phyloP scores from a whole-genome alignment of 2,797 vertebrate species.

The Morelia viridis region DNA sequence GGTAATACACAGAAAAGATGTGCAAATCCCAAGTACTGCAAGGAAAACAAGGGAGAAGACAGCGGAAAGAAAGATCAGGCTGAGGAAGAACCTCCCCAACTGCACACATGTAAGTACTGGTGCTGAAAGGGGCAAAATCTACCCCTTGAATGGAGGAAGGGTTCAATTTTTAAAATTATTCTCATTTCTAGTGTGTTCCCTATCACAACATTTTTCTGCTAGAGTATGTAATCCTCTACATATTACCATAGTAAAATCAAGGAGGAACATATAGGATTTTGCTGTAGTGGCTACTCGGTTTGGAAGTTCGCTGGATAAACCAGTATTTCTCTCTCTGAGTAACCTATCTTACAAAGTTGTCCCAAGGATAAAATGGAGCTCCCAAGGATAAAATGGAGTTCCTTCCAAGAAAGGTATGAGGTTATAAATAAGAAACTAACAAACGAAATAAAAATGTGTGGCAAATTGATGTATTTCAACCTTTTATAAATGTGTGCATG shows the following conservation, averaged over 20 bases:
- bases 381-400: background rate
- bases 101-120: background rate
- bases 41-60: background rate
- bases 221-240: background rate
- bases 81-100: background rate
- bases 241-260: background rate
- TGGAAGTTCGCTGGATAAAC: background rate
- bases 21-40: conserved; percentile 82
- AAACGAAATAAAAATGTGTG: background rate
- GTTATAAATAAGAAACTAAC: background rate
- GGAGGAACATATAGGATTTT: background rate
- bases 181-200: background rate
- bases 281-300: background rate
- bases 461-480: background rate
- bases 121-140: background rate
- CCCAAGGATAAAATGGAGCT: background rate
- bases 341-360: background rate
- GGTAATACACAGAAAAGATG: conserved; percentile 83
- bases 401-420: background rate
- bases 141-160: background rate
- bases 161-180: background rate
- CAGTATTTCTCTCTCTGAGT: background rate
- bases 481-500: background rate
- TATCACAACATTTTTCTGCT: background rate
- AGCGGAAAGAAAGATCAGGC: background rate